Evolutionary conservation across 2,888 invertebrate species (phyloP).

Genomic region (Ypsolopha scabrella): DNA sequence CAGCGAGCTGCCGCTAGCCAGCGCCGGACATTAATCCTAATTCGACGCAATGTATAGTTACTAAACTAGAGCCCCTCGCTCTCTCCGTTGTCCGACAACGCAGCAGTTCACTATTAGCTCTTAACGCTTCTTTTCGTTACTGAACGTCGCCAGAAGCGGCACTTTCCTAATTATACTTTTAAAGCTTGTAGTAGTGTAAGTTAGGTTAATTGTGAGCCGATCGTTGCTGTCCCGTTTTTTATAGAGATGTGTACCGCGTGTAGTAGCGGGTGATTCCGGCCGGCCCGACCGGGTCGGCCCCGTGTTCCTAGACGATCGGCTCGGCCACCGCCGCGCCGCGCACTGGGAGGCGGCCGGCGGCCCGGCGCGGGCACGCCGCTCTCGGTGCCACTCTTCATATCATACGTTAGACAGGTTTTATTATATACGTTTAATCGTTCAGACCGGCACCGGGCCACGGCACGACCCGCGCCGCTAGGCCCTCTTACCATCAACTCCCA

Average conservation of each 20-base stretch:
- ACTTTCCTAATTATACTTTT: slow-evolving; percentile 66
- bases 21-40: slow-evolving; percentile 62
- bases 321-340: slow-evolving; percentile 53
- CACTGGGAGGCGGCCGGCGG: slow-evolving; percentile 64
- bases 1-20: slow-evolving; percentile 66
- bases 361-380: slow-evolving; percentile 44
- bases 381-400: slow-evolving; percentile 54
- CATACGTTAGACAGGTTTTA: slow-evolving; percentile 70
- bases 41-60: slow-evolving; percentile 67
- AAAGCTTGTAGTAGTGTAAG: slow-evolving; percentile 67
- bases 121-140: slow-evolving; percentile 68
- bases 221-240: slow-evolving; percentile 34
- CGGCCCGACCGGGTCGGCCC: slow-evolving; percentile 13
- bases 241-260: slow-evolving; percentile 17
- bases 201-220: slow-evolving; percentile 58
- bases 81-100: slow-evolving; percentile 69
- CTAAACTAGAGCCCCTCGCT: slow-evolving; percentile 64
- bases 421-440: slow-evolving; percentile 65
- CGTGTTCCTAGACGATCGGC: slow-evolving; percentile 21
- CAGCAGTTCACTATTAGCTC: slow-evolving; percentile 71
- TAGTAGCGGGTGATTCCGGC: slow-evolving; percentile 10
- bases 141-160: slow-evolving; percentile 52
- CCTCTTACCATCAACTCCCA: slow-evolving; percentile 66
- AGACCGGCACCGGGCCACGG: slow-evolving; percentile 50
- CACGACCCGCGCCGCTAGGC: slow-evolving; percentile 49